Evolutionary conservation across 2,113 vertebrate genomes (phyloP).

Genomic region (Rhynchomys soricoides): DNA sequence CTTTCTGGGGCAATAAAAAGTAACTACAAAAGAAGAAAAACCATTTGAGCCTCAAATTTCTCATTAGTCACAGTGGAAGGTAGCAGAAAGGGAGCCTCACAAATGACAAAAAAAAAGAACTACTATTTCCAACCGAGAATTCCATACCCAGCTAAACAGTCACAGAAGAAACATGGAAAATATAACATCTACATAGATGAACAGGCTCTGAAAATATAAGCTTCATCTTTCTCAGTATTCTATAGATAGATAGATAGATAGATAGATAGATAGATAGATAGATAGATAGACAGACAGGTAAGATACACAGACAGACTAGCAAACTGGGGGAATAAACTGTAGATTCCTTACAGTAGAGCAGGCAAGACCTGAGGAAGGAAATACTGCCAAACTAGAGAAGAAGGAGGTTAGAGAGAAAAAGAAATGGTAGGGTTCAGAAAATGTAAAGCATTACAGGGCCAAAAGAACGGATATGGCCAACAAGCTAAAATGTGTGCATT

Average conservation of each 20-base stretch:
- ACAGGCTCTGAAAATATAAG: conserved; percentile 19
- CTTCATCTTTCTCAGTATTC: not conserved
- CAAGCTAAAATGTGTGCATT: not conserved
- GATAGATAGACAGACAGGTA: too few relatives aligned
- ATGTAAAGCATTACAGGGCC: not conserved
- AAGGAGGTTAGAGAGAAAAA: not conserved
- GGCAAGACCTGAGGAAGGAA: not conserved
- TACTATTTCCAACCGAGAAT: conserved; percentile 22
- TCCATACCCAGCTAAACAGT: conserved; percentile 4
- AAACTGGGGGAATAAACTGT: not conserved
- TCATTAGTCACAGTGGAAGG: not conserved
- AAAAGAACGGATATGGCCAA: not conserved
- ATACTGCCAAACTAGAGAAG: not conserved
- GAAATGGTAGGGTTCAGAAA: not conserved
- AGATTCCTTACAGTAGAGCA: not conserved
- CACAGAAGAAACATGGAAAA: not conserved
- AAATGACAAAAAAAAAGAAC: conserved; percentile 24
- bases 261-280: too few relatives aligned
- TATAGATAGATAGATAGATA: too few relatives aligned
- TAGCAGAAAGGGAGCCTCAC: not conserved
- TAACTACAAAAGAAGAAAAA: conserved; percentile 28
- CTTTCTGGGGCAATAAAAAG: not conserved
- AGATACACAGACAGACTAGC: too few relatives aligned
- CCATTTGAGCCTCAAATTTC: not conserved
- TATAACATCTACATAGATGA: not conserved